These are phyloP conservation scores for Melanchra persicariae DNA, from an alignment of 2,888 invertebrate genomes.

Conservation along the genomic window DNA sequence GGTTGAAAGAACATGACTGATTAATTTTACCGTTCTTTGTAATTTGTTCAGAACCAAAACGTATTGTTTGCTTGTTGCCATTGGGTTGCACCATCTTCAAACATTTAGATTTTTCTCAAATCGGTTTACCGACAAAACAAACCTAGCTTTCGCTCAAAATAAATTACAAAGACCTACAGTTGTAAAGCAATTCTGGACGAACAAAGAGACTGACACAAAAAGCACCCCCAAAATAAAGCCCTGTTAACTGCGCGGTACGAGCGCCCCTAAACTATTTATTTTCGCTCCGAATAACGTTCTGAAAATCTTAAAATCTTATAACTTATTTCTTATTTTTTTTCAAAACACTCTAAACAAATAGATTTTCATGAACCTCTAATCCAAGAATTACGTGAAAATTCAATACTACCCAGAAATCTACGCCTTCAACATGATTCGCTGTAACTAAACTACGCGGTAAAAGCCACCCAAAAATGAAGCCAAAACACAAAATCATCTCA, in stretches of 20 bases:
- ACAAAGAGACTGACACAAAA: conserved; percentile 2
- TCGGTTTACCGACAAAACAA: neutral
- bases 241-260: no score
- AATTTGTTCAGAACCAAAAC: neutral
- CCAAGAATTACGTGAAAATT: neutral
- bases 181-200: neutral
- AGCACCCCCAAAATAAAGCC: neutral
- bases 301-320: neutral
- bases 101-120: neutral
- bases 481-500: conserved; percentile 19
- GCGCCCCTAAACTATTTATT: neutral
- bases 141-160: neutral
- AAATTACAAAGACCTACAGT: neutral
- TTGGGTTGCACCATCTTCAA: neutral
- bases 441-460: neutral
- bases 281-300: neutral
- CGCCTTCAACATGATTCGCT: neutral
- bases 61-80: neutral
- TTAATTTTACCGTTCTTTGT: neutral
- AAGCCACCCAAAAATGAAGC: conserved; percentile 4
- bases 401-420: neutral
- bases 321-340: no score
- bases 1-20: neutral
- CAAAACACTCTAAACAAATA: neutral
- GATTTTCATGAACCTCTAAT: neutral